Conservation (phyloP, 2,113 vertebrate genomes). For the Ptyas mucosa region DNA sequence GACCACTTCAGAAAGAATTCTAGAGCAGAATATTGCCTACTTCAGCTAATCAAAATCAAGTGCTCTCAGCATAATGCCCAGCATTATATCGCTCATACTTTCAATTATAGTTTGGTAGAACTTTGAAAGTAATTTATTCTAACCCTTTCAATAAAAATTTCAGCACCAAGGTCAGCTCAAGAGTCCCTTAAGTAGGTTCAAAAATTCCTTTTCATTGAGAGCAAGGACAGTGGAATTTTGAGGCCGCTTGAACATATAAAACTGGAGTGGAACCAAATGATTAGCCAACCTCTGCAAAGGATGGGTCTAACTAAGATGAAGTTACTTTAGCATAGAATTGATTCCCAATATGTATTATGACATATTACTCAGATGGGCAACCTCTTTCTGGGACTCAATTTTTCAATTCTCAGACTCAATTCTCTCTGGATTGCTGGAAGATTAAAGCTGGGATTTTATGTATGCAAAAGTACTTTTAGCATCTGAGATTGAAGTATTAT, state of each 20-base stretch:
- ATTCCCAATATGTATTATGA: not conserved
- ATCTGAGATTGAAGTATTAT: not conserved
- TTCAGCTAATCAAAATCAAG: not conserved
- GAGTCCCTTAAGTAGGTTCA: fast-evolving
- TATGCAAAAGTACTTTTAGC: not conserved
- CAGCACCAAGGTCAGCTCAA: slow-evolving; percentile 55
- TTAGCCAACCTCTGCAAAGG: too few species aligned
- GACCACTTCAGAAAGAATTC: not conserved
- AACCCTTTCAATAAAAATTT: fast-evolving
- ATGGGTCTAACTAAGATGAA: not conserved
- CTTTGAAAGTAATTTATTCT: fast-evolving
- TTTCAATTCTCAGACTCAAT: not conserved
- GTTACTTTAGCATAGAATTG: not conserved
- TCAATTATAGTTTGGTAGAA: not conserved
- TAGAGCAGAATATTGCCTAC: not conserved
- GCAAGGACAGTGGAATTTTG: not conserved
- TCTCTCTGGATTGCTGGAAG: not conserved
- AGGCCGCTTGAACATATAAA: not conserved
- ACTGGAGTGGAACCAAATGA: not conserved
- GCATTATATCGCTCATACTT: not conserved
- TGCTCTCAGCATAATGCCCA: not conserved
- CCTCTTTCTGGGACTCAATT: not conserved
- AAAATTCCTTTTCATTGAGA: fast-evolving
- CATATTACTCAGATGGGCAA: too few species aligned
- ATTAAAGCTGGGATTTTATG: not conserved